These are phyloP conservation scores for Drosophila barbarae DNA, from an alignment of 2,888 invertebrate species.

Conservation along the genomic window DNA sequence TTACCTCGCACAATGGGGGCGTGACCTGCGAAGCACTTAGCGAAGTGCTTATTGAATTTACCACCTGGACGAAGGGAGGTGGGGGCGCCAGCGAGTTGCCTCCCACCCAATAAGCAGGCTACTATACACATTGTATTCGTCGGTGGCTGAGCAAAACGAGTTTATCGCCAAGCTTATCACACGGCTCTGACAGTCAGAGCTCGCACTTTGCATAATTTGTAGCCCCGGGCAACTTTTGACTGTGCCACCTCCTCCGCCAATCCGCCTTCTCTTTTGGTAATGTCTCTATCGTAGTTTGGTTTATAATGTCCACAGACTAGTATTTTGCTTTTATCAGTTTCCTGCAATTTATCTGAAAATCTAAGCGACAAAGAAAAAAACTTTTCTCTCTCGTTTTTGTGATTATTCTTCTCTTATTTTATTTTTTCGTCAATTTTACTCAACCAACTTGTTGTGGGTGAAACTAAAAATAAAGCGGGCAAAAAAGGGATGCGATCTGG, in stretches of 20 bases:
- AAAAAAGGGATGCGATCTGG: slow-evolving; percentile 10
- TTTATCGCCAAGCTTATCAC: slow-evolving; percentile 36
- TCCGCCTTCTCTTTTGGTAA: background rate
- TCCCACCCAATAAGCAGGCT: slow-evolving; percentile 12
- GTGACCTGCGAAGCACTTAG: slow-evolving; percentile 35
- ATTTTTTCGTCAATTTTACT: slow-evolving; percentile 7
- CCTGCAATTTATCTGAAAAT: slow-evolving; percentile 40
- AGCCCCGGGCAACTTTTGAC: slow-evolving; percentile 49
- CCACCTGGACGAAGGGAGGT: slow-evolving; percentile 26
- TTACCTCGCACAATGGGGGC: slow-evolving; percentile 24
- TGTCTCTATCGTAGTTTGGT: slow-evolving; percentile 40
- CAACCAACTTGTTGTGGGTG: slow-evolving; percentile 35
- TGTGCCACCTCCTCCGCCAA: slow-evolving; percentile 11
- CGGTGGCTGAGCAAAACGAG: slow-evolving; percentile 23
- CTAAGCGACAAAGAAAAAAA: slow-evolving; percentile 38
- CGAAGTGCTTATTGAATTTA: slow-evolving; percentile 39
- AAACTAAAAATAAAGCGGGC: background rate
- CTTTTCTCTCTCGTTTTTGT: slow-evolving; percentile 10
- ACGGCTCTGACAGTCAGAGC: slow-evolving; percentile 7
- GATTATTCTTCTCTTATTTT: background rate
- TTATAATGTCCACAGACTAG: slow-evolving; percentile 22
- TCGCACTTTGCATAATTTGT: slow-evolving; percentile 62
- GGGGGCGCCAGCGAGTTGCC: background rate
- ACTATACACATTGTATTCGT: slow-evolving; percentile 3
- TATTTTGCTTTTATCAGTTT: slow-evolving; percentile 30